Percentiles rank a stretch among this genome's conserved stretches.
Evolutionary conservation across 2,113 vertebrate genomes (phyloP).

Genomic region (Setophaga petechia): DNA sequence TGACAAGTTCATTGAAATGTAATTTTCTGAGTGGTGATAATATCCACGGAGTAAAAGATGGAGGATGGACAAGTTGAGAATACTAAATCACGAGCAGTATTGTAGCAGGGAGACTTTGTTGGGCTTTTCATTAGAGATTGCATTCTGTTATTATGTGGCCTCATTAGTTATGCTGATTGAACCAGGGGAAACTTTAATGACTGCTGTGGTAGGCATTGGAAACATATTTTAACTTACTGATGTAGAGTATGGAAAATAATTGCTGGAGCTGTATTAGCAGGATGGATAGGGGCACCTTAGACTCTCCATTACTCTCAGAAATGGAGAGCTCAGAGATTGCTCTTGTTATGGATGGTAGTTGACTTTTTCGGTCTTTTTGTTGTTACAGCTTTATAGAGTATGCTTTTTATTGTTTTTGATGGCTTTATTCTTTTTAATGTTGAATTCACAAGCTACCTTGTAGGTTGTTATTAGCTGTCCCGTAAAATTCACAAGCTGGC

Average conservation of each 20-base stretch:
- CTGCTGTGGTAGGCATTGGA: not conserved
- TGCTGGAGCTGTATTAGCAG: slow-evolving; percentile 21
- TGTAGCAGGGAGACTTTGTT: slow-evolving; percentile 11
- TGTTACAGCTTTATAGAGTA: slow-evolving; percentile 45
- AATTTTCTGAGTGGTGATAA: slow-evolving; percentile 67
- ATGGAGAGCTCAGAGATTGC: not conserved
- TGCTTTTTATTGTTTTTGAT: slow-evolving; percentile 27
- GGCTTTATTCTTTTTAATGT: slow-evolving; percentile 52
- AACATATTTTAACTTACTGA: slow-evolving; percentile 48
- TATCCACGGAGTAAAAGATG: slow-evolving; percentile 53
- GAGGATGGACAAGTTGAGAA: slow-evolving; percentile 51
- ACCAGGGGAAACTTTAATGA: slow-evolving; percentile 44
- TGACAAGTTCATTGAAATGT: slow-evolving; percentile 70
- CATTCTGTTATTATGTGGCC: slow-evolving; percentile 30
- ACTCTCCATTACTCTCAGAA: slow-evolving; percentile 1
- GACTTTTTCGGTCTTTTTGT: slow-evolving; percentile 24
- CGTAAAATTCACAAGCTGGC: slow-evolving; percentile 60
- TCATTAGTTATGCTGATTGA: slow-evolving; percentile 57
- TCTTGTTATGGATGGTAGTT: not conserved
- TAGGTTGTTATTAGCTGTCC: slow-evolving; percentile 41
- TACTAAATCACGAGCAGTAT: not conserved
- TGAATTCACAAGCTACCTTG: slow-evolving; percentile 45
- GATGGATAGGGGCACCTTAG: slow-evolving; percentile 24
- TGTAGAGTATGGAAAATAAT: slow-evolving; percentile 31
- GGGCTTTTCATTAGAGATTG: slow-evolving; percentile 49